These are phyloP conservation scores for Chirona hameri DNA, from an alignment of 2,888 invertebrate species.

Conservation along the genomic window DNA sequence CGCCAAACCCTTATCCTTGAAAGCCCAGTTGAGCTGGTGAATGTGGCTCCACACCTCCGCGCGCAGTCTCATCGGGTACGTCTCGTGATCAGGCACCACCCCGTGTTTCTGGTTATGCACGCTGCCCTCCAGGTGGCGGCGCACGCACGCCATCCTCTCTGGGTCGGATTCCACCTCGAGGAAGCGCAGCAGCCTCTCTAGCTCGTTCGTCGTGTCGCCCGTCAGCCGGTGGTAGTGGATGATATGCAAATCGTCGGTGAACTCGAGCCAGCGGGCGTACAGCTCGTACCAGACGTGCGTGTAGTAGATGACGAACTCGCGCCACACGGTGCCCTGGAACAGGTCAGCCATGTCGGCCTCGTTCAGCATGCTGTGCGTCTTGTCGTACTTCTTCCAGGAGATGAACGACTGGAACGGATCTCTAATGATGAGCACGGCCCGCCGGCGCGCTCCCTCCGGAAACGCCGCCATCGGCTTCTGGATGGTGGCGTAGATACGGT, in stretches of 20 bases:
- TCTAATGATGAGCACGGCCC: neutral
- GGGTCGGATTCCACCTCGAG: neutral
- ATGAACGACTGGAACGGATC: neutral
- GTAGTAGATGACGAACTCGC: neutral
- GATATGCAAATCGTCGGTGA: neutral
- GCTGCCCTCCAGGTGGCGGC: neutral
- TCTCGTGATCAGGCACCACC: neutral
- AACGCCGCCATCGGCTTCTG: neutral
- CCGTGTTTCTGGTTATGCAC: neutral
- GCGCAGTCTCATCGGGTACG: neutral
- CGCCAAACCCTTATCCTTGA: neutral
- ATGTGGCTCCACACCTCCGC: neutral
- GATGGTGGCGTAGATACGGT: too few species aligned
- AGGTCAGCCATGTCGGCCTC: neutral
- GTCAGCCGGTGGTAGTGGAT: neutral
- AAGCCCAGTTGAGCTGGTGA: neutral
- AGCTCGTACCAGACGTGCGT: neutral
- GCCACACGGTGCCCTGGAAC: neutral
- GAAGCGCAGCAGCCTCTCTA: neutral
- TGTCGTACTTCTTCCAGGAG: neutral
- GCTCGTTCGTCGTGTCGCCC: neutral
- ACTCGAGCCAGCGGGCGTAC: neutral
- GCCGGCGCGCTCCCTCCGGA: neutral
- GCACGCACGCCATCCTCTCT: neutral
- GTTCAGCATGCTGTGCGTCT: neutral